Base-by-base conservation (phyloP, 2,797 vertebrate genomes). In the Tolypeutes matacus region DNA sequence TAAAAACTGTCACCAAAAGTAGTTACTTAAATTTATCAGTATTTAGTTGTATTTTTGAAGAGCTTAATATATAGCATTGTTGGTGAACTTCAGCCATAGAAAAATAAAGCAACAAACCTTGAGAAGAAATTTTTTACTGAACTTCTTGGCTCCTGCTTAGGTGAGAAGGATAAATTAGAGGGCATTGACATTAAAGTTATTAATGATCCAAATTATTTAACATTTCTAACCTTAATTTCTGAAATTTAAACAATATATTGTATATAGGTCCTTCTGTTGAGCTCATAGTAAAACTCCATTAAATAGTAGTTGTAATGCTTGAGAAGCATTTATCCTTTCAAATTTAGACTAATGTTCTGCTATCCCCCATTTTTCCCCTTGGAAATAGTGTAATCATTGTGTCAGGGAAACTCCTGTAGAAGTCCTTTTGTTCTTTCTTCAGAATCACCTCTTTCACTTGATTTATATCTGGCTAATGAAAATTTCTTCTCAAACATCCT, bases 401-500 rank as follows among this genome's bases (percentile, higher is more conserved):
- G 23, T 78, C 31, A 70, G 58, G 62, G 49, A 72, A 84, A 34
- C 67, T 94, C 51, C 51, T 36, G 29, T 49, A 49, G 11, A 92
- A 42, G n/a, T 72, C 27, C 34, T 21, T 67, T 21, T 5, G 2
- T 60, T 20, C 14, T 15, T 31, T 53, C 27, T 49, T 51, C 42
- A 49, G 3, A 51, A 6, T 49, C 23, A 27, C 8, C 14, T 87
- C 49, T 81, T n/a, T 83, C 36, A 25, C 36, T 92, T 92, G 72
- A 75, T 84, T 86, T 73, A 34, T 62, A 84, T 70, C 31, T 76
- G 72, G 29, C 77, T 93, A 20, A 42, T 88, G 53, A 91, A 93
- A 67, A 58, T 86, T 95, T 95, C 39, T 95, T 87, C 20, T 67
- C 51, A 91, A 82, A 77, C 46, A 18, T n/a, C 49, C 29, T 87